These are phyloP conservation scores for Etheostoma nigrum DNA, from an alignment of 2,797 vertebrate genomes.

Conservation along the genomic window DNA sequence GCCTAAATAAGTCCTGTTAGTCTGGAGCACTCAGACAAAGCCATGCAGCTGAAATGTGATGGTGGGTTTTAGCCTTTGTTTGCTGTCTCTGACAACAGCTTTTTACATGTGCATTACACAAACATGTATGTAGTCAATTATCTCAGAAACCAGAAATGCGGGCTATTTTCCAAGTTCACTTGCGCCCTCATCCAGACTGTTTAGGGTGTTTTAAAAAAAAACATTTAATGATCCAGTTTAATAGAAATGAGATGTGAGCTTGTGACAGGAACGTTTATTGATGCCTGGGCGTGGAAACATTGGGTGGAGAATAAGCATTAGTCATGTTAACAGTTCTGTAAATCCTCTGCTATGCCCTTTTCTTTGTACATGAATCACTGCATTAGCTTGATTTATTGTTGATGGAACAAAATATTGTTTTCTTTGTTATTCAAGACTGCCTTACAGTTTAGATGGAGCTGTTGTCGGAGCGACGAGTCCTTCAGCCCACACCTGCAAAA, in stretches of 20 bases:
- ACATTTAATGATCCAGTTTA: too few species aligned
- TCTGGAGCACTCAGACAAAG: not conserved
- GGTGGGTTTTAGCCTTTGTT: not conserved
- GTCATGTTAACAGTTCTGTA: not conserved
- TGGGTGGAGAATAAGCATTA: not conserved
- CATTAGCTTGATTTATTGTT: not conserved
- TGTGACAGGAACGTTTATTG: constrained; percentile 4
- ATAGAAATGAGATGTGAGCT: not conserved
- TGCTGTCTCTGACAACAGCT: constrained; percentile 4
- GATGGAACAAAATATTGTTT: not conserved
- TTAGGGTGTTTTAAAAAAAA: not conserved
- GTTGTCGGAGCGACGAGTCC: not conserved
- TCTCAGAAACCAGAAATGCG: too few species aligned
- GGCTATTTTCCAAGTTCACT: not conserved
- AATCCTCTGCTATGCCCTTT: not conserved
- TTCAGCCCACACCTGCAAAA: not conserved
- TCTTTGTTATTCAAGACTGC: too few species aligned
- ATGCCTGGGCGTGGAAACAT: not conserved
- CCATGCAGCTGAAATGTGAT: not conserved
- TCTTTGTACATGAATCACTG: not conserved
- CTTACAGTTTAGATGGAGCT: not conserved
- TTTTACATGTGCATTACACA: not conserved
- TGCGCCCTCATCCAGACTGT: not conserved
- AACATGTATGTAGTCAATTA: constrained; percentile 6
- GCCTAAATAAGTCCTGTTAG: not conserved